Conservation (phyloP, 2,113 vertebrate genomes). For the Enhydra lutris region DNA sequence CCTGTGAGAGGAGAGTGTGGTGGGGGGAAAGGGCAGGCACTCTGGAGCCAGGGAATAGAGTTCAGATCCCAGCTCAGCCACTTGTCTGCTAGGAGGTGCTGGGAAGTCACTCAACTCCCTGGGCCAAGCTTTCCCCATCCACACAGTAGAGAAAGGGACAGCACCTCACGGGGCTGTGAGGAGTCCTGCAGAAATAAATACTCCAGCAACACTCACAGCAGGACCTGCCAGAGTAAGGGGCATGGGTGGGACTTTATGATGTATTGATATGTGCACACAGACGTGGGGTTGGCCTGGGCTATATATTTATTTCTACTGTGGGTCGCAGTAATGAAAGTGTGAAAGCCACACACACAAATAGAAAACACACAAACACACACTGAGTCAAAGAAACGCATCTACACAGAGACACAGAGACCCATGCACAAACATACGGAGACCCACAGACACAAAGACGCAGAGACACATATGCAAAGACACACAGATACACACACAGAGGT, state of each 20-base stretch:
- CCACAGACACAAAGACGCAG: neutral
- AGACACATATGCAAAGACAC: neutral
- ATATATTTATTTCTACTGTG: neutral
- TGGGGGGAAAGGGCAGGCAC: neutral
- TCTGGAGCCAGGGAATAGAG: fast-evolving
- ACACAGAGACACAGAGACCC: neutral
- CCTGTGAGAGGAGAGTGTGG: neutral
- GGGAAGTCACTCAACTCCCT: neutral
- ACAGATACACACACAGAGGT: neutral
- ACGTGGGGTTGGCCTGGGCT: neutral
- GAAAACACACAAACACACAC: fast-evolving
- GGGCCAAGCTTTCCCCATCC: neutral
- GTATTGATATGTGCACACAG: neutral
- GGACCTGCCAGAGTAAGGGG: neutral
- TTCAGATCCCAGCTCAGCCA: neutral
- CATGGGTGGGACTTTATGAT: neutral
- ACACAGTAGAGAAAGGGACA: neutral
- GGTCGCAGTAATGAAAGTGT: neutral
- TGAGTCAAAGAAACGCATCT: neutral
- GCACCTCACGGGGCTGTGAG: neutral
- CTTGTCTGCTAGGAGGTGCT: neutral
- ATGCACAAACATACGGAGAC: too few relatives aligned
- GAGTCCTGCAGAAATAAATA: neutral
- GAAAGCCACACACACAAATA: too few relatives aligned
- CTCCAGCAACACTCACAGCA: neutral